Base-by-base conservation (phyloP, 2,888 invertebrate genomes). In the Cataglyphis rosenhaueri region DNA sequence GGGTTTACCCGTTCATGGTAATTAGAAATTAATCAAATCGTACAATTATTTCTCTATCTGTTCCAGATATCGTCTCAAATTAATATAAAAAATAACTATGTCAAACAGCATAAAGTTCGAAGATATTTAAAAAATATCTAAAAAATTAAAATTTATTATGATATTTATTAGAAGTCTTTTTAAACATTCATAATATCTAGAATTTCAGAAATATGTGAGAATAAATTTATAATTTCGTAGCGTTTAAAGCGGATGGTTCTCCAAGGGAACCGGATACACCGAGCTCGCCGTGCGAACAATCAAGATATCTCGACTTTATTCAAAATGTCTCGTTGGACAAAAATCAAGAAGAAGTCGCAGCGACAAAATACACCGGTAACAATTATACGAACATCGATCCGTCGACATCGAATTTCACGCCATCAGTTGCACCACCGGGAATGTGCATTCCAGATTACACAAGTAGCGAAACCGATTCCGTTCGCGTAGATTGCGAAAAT, bases 1-100 rank as follows among this genome's bases (percentile, higher is more conserved):
- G 32, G 95, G 95, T 86, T 91, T 95, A 83, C 95, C 95, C n/a
- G 92, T 95, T 83, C 93, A 94, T 89, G 93, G 95, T 95, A 93
- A 71, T 38, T 48, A 25, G 12, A 93, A 93, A 73, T 41, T 88
- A 75, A 81, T 74, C 57, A 9, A 9, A 29, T 82, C 15, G 5
- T 55, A 55, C 18, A 44, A 10, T 35, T 12, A 55, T 44, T 12
- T 65, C 38, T 9, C 52, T 62, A 62, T 32, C 15, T 21, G 18
- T 44, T 35, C 12, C 10, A 52, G 25, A 9, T 18, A n/a, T 8
- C 21, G 5, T 52, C 21, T 32, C 2, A 3, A 76, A 29, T 29
- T 29, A 21, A 21, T 21, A 21, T 21, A 21, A 21, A 21, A 21
- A 0, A 2, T 29, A 29, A 10, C 0, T 62, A 44, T 48, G 44